Evolutionary conservation across 2,797 vertebrate species (phyloP).

Genomic region (Mus spretus): DNA sequence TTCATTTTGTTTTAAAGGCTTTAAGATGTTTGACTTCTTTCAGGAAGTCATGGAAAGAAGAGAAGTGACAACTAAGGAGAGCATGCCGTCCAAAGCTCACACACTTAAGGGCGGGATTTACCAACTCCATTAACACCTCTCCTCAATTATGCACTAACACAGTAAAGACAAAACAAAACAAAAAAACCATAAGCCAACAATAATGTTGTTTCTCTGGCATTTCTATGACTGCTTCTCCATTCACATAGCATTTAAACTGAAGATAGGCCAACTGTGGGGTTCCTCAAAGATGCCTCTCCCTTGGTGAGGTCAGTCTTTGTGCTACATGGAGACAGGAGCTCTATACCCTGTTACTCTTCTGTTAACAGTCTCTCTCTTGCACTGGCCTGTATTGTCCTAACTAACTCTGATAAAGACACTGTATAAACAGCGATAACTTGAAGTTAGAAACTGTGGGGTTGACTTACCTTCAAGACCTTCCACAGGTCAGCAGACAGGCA

Average conservation of each 20-base stretch:
- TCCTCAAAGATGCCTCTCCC: not conserved
- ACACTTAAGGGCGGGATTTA: not conserved
- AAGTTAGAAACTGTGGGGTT: not conserved
- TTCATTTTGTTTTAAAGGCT: conserved; percentile 35
- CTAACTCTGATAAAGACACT: conserved; percentile 18
- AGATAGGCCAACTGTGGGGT: not conserved
- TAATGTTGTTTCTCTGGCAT: conserved; percentile 3
- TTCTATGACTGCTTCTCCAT: not conserved
- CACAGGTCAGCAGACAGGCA: conserved; percentile 44
- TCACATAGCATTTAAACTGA: conserved; percentile 49
- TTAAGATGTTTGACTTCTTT: conserved; percentile 44
- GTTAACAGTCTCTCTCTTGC: conserved; percentile 8
- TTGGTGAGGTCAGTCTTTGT: not conserved
- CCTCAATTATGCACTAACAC: conserved; percentile 28
- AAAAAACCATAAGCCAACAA: no score
- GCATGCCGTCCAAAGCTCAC: conserved; percentile 32
- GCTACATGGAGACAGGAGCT: not conserved
- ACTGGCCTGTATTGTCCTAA: not conserved
- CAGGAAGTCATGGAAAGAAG: conserved; percentile 8
- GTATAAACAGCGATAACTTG: not conserved
- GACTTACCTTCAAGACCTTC: not conserved
- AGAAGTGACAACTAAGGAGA: conserved; percentile 25
- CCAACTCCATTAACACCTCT: conserved; percentile 41
- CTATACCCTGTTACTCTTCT: not conserved
- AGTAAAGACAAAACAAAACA: not conserved